A percentile compares a stretch with the other conserved stretches of the same genome.
phyloP scores from a whole-genome alignment of 2,113 vertebrate species.

The Ameiurus melas region DNA sequence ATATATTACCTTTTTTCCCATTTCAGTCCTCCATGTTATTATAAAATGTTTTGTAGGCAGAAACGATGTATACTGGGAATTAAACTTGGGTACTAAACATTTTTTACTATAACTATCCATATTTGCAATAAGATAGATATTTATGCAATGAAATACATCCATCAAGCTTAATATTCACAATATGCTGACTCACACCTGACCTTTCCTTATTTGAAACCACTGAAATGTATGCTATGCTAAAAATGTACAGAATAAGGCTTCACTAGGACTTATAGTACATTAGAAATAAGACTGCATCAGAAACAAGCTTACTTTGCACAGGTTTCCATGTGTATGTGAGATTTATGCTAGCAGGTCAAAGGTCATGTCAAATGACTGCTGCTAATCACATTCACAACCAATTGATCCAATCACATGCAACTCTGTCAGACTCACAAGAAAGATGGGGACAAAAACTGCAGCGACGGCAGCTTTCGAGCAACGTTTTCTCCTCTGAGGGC shows the following conservation, averaged over 20 bases:
- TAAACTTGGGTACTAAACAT: background rate
- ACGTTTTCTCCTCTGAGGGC: background rate
- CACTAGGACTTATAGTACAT: background rate
- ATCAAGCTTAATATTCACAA: background rate
- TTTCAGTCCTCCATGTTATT: background rate
- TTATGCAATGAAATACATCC: background rate
- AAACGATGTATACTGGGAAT: background rate
- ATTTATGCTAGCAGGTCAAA: background rate
- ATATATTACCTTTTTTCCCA: background rate
- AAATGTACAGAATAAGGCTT: background rate
- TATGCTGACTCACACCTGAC: background rate
- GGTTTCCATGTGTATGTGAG: background rate
- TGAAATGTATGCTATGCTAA: background rate
- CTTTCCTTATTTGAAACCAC: background rate
- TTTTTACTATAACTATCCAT: background rate
- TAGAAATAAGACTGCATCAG: background rate
- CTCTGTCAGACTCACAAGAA: background rate
- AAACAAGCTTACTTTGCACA: background rate
- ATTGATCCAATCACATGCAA: background rate
- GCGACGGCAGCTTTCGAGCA: background rate
- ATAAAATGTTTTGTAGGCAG: background rate
- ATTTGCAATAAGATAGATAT: background rate
- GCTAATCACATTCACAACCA: slow-evolving; percentile 6
- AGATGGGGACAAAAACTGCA: background rate
- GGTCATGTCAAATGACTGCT: background rate